Base-by-base conservation (phyloP, 2,888 invertebrate species). In the Lepidocyrtinus sp. region DNA sequence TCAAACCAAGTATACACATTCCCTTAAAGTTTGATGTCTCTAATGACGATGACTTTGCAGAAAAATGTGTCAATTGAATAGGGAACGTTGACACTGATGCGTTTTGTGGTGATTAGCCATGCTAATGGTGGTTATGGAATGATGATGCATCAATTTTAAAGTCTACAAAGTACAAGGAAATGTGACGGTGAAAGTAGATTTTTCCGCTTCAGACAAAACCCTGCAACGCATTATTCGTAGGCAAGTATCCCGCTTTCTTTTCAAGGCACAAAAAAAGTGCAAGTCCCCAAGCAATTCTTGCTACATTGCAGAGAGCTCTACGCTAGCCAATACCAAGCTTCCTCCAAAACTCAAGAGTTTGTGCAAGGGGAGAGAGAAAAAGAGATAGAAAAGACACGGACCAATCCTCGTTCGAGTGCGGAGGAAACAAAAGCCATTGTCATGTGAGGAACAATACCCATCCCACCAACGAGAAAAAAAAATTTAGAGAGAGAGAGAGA, bases 351-450 rank as follows among this genome's bases (percentile, higher is more conserved):
- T 63, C 73, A 72, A 36, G 24, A 71, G 71, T 22, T 24, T 36
- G 62, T 71, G 71, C 36, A 55, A 46, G 17, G 50, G 50, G 50
- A 50, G n/a, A n/a, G n/a, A n/a, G n/a, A n/a, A n/a, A 55, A 74
- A 73, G 75, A 55, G 74, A 74, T 65, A 75, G 46, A 69, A 24
- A 24, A 45, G n/a, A 25, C 25, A 70, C 76, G 69, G 55, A 46
- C 80, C 80, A 80, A 80, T 80, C 80, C 75, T 75, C 70, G 65
- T 46, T 70, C 80, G 78, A 76, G 69, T 68, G 61, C 26, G 25
- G 71, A 25, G 72, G 82, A 75, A 82, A 85, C 85, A 82, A 82
- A 82, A 75, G 82, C 82, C 78, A 82, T 82, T 82, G 82, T 82
- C 82, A 82, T 82, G 75, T 68, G 50, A 74, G 80, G 82, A 82